A percentile compares a stretch with the other conserved stretches of the same genome.
Evolutionary conservation across 2,797 vertebrate genomes (phyloP).

Genomic region (Leptodactylus fallax): DNA sequence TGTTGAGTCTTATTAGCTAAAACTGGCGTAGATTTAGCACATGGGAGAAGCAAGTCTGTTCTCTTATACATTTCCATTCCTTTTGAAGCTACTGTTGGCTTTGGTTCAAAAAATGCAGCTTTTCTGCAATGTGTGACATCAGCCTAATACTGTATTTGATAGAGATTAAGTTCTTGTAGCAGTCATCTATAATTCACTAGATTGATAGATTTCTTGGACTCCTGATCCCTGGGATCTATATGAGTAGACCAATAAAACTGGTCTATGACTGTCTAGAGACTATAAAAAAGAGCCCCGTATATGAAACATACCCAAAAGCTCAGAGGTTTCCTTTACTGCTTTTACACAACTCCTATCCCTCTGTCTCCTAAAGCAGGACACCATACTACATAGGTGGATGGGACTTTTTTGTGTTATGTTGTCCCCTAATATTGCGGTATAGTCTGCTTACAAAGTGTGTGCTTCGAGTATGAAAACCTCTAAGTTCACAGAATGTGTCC

Average conservation of each 20-base stretch:
- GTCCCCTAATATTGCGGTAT: neutral
- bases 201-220: neutral
- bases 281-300: neutral
- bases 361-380: neutral
- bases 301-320: neutral
- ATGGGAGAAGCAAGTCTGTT: no score
- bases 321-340: neutral
- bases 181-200: neutral
- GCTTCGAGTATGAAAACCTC: neutral
- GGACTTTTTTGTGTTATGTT: neutral
- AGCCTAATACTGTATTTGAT: no score
- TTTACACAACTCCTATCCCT: neutral
- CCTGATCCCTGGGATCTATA: neutral
- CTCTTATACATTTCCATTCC: no score
- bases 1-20: no score
- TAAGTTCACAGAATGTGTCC: neutral
- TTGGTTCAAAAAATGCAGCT: no score
- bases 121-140: no score
- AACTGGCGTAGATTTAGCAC: no score
- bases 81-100: no score
- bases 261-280: neutral
- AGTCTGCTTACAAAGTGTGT: neutral
- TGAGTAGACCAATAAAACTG: neutral
- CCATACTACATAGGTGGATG: neutral
- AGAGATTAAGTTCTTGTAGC: no score